phyloP scores from a whole-genome alignment of 2,113 vertebrate genomes.

The Damaliscus lunatus region DNA sequence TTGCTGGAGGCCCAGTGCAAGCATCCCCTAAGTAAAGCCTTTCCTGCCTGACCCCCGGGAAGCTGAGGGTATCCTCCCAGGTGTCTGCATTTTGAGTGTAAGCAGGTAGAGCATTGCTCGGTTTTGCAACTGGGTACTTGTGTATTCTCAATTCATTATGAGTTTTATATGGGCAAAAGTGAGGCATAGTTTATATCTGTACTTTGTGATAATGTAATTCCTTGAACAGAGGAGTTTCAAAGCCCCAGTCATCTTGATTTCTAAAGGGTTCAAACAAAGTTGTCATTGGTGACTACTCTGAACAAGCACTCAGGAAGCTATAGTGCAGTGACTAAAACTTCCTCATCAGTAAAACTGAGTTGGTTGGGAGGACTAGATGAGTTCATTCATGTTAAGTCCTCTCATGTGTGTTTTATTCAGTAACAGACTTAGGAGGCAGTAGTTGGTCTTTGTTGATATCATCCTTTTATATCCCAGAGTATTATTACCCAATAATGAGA shows the following conservation, averaged over 20 bases:
- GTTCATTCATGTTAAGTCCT: background rate
- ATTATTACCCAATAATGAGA: background rate
- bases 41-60: background rate
- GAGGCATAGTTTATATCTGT: background rate
- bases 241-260: background rate
- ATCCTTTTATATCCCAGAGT: background rate
- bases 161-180: background rate
- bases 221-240: background rate
- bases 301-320: background rate
- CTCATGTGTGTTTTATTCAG: background rate
- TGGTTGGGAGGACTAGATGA: background rate
- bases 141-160: background rate
- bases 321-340: background rate
- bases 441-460: background rate
- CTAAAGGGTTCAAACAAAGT: background rate
- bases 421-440: background rate
- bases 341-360: background rate
- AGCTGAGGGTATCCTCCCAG: background rate
- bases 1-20: too few relatives aligned
- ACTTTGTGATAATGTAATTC: background rate
- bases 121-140: background rate
- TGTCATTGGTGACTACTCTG: background rate
- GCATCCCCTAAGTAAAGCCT: background rate
- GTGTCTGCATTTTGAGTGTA: background rate
- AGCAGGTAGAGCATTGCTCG: background rate